These are phyloP conservation scores for Drosophila orosa DNA, from an alignment of 1,140 invertebrate species.

Conservation along the genomic window DNA sequence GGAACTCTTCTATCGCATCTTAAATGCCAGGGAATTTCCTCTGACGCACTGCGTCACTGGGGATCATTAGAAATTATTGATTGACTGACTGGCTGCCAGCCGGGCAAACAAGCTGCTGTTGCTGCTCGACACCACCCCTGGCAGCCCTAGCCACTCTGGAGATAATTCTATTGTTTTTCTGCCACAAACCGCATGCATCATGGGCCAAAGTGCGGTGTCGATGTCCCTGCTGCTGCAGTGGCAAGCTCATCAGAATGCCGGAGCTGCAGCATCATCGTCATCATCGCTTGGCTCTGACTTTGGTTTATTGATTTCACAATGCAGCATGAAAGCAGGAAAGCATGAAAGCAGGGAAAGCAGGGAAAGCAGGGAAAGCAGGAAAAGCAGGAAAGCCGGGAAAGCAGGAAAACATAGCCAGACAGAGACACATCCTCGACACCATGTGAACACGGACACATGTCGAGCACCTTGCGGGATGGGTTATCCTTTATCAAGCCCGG, in stretches of 20 bases:
- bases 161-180: constrained; percentile 59
- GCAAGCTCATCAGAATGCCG: constrained; percentile 51
- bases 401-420: constrained; percentile 7
- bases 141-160: constrained; percentile 6
- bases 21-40: constrained; percentile 11
- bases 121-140: not conserved
- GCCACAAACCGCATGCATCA: constrained; percentile 50
- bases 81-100: constrained; percentile 47
- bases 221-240: constrained; percentile 29
- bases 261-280: constrained; percentile 29
- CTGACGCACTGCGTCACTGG: constrained; percentile 45
- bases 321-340: constrained; percentile 32
- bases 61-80: constrained; percentile 55
- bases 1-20: not conserved
- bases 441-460: constrained; percentile 35
- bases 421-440: constrained; percentile 5
- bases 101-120: constrained; percentile 23
- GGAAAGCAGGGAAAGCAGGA: constrained; percentile 1
- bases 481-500: constrained; percentile 12
- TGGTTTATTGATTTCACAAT: constrained; percentile 67
- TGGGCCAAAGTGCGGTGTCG: constrained; percentile 29
- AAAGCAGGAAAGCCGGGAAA: constrained; percentile 2
- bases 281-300: constrained; percentile 51
- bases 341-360: not conserved
- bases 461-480: constrained; percentile 16